phyloP scores from a whole-genome alignment of 2,888 invertebrate genomes.

The Agrotis exclamationis region DNA sequence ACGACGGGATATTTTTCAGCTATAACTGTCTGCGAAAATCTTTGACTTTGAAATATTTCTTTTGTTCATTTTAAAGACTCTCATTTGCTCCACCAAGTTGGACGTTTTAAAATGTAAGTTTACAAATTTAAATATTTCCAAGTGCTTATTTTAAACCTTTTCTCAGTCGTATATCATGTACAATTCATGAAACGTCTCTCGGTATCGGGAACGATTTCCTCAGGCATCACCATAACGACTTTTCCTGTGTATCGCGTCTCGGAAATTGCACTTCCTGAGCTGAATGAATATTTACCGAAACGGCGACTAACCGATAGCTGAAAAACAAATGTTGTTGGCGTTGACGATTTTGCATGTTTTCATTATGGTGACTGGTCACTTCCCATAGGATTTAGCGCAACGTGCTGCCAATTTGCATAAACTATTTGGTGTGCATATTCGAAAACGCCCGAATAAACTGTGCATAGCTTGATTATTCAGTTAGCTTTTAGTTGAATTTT shows the following conservation, averaged over 20 bases:
- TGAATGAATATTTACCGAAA: conserved; percentile 60
- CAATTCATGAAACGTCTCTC: conserved; percentile 33
- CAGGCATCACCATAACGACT: conserved; percentile 64
- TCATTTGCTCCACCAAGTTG: conserved; percentile 5
- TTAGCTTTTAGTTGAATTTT: conserved; percentile 39
- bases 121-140: conserved; percentile 6
- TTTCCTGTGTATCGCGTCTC: conserved; percentile 67
- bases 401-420: conserved; percentile 72
- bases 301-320: conserved; percentile 53
- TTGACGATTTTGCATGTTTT: conserved; percentile 56
- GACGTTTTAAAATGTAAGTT: conserved; percentile 3
- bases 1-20: conserved; percentile 13
- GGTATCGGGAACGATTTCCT: conserved; percentile 59
- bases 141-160: conserved; percentile 19
- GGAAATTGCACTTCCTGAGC: conserved; percentile 73
- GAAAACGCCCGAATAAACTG: conserved; percentile 70
- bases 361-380: conserved; percentile 16
- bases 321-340: conserved; percentile 41
- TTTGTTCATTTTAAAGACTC: conserved; percentile 11
- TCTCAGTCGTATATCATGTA: conserved; percentile 22
- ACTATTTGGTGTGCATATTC: conserved; percentile 74
- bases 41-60: conserved; percentile 5
- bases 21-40: background rate
- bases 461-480: conserved; percentile 60
- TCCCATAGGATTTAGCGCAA: conserved; percentile 65